A percentile compares a stretch with the other conserved stretches of the same genome.
These are phyloP conservation scores for Greenwoodochromis staneri DNA, from an alignment of 2,113 vertebrate species.

Conservation along the genomic window DNA sequence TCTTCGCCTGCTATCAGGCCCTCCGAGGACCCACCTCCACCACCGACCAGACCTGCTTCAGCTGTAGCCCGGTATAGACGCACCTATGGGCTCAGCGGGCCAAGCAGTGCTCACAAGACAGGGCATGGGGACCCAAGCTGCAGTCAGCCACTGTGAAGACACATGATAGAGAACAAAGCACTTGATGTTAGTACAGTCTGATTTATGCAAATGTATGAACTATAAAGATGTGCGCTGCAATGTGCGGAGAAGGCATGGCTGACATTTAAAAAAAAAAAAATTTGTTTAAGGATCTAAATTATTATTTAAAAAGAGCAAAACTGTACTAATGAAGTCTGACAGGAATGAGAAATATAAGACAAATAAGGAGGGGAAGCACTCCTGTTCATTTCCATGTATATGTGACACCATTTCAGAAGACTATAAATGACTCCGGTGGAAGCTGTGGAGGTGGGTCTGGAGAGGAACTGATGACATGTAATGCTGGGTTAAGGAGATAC, in stretches of 20 bases:
- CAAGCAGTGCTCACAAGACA: conserved; percentile 1
- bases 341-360: not conserved
- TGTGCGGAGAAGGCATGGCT: not conserved
- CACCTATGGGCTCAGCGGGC: conserved; percentile 33
- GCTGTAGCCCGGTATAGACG: conserved; percentile 22
- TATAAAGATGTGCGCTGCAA: not conserved
- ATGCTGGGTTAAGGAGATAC: not conserved
- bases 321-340: not conserved
- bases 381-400: not conserved
- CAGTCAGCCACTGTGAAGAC: conserved; percentile 40
- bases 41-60: conserved; percentile 22
- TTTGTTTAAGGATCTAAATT: not conserved
- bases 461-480: not conserved
- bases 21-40: conserved; percentile 44
- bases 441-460: conserved; percentile 39
- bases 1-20: conserved; percentile 59
- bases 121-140: conserved; percentile 32
- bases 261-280: not conserved
- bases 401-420: conserved; percentile 33
- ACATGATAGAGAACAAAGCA: not conserved
- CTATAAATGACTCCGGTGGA: conserved; percentile 20
- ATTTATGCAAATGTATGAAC: not conserved
- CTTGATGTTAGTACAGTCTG: not conserved
- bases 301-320: not conserved
- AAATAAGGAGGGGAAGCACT: not conserved